Evolutionary conservation across 1,140 invertebrate species (phyloP).

Genomic region (Archivesica marissinica): DNA sequence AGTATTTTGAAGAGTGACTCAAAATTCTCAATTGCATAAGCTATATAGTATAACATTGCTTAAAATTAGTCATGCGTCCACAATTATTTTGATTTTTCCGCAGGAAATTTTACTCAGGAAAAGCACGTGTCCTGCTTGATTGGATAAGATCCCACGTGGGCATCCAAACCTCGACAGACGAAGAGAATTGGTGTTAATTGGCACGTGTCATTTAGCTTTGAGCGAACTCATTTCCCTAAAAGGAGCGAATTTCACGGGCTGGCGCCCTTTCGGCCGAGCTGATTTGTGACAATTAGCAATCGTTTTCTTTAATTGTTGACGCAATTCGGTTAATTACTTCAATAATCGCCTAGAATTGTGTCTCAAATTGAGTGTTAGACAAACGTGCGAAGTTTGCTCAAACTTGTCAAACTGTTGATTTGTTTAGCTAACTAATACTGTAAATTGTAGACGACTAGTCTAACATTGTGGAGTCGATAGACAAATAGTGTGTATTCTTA

Average conservation of each 20-base stretch:
- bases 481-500: too few relatives aligned
- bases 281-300: slow-evolving; percentile 8
- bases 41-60: neutral
- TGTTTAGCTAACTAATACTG: too few relatives aligned
- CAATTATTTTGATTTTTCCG: slow-evolving; percentile 10
- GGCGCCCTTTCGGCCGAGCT: neutral
- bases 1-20: neutral
- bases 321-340: neutral
- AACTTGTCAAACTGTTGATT: too few relatives aligned
- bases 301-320: slow-evolving; percentile 5
- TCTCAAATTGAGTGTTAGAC: too few relatives aligned
- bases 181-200: neutral
- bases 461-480: too few relatives aligned
- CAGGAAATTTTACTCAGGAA: slow-evolving; percentile 15
- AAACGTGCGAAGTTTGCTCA: too few relatives aligned
- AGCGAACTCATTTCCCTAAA: neutral
- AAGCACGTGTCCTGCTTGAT: neutral
- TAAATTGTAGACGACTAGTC: too few relatives aligned
- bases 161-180: neutral
- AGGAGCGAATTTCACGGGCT: neutral
- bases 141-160: neutral
- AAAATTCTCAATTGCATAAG: neutral
- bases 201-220: slow-evolving; percentile 17
- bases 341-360: slow-evolving; percentile 1
- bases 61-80: neutral